Base-by-base conservation (phyloP, 2,888 invertebrate genomes). In the Linnaemya vulpina region DNA sequence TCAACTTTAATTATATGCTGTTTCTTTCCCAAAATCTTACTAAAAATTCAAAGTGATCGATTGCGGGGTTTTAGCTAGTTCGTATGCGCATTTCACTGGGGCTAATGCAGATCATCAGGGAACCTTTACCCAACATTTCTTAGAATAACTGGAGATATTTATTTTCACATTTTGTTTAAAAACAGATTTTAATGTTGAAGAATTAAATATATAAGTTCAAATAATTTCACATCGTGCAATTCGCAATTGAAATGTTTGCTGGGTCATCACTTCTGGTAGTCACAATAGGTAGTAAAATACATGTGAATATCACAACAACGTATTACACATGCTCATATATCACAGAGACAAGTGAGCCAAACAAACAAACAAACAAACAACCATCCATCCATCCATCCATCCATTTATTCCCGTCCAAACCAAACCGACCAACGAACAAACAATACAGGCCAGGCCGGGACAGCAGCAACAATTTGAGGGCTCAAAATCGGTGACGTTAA, bases 311-410 rank as follows among this genome's bases (percentile, higher is more conserved):
- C 53, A 58, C 78, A 78, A 51, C 67, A 49, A 63, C 77, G 73
- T 49, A 63, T 77, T 63, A 78, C 74, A 85, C 65, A 79, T 82
- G 85, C 70, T 82, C 82, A 85, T 85, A 85, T 82, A 85, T 85
- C 82, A 85, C 75, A 58, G 75, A 74, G 78, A 60, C 85, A 85
- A 85, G 85, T 85, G 82, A 82, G 79, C 46, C 60, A 74, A 75
- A 62, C 67, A 76, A 55, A 11, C 67, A 68, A 40, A 51, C 43
- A 46, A 46, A 38, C 60, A 74, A 70, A 43, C 67, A 77, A 58
- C n/a, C 67, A 68, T 17, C 60, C 70, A 76, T 49, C 62, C 53
- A 68, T 53, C 58, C 13, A 35, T 46, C 53, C 43, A 70, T 58
- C 13, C n/a, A n/a, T n/a, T n/a, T n/a, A n/a, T n/a, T n/a, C n/a